A percentile compares a stretch with the other conserved stretches of the same genome.
phyloP scores from a whole-genome alignment of 2,888 invertebrate genomes.

The Atethmia centrago region DNA sequence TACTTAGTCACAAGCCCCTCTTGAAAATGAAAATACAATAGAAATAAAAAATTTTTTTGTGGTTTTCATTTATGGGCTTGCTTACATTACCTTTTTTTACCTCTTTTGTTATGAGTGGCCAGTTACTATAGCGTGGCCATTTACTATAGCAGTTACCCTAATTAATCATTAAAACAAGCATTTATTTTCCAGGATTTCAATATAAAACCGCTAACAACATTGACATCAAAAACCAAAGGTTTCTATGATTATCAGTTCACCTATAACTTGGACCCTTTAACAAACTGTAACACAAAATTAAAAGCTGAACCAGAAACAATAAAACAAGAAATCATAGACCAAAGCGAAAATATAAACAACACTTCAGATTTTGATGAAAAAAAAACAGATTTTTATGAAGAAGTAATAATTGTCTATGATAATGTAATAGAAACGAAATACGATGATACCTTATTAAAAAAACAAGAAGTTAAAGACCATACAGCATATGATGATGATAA shows the following conservation, averaged over 20 bases:
- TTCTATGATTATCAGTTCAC: constrained; percentile 37
- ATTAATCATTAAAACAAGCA: not conserved
- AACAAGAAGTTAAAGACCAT: not conserved
- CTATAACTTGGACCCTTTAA: constrained; percentile 40
- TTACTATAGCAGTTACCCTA: too few species aligned
- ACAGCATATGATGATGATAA: too few species aligned
- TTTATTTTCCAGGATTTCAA: constrained; percentile 47
- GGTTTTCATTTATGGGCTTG: too few species aligned
- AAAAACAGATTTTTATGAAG: not conserved
- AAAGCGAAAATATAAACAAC: constrained; percentile 27
- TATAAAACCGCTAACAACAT: constrained; percentile 50
- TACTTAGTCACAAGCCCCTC: too few species aligned
- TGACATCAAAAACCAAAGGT: constrained; percentile 27
- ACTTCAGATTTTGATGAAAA: constrained; percentile 32
- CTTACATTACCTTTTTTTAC: too few species aligned
- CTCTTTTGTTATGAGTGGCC: too few species aligned
- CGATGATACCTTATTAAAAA: not conserved
- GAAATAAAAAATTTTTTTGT: too few species aligned
- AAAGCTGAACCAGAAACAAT: constrained; percentile 31
- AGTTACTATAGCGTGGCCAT: too few species aligned
- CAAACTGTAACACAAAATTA: not conserved
- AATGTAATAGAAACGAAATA: constrained; percentile 19
- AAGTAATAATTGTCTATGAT: not conserved
- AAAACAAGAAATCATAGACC: constrained; percentile 51
- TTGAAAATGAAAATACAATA: too few species aligned